Base-by-base conservation (phyloP, 1,140 invertebrate species). In the Chymomyza costata region DNA sequence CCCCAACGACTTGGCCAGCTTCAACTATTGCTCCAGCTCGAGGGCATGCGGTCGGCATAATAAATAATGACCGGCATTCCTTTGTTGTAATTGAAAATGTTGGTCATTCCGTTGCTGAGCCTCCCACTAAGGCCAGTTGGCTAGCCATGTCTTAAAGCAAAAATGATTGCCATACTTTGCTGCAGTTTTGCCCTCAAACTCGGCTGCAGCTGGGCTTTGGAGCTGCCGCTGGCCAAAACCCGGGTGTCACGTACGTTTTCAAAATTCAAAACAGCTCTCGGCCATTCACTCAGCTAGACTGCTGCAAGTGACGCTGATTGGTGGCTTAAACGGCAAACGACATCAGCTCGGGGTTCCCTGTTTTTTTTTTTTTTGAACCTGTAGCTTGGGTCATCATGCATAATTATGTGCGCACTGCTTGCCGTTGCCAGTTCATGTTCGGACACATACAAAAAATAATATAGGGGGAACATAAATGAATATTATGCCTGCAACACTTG, bases 1-100 rank as follows among this genome's bases (percentile, higher is more conserved):
- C 8, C 18, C 30, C 18, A 11, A 2, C 1, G 25, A 31, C 13
- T n/a, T 7, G 2, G 7, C 13, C 6, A 3, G 31, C 14, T 7
- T 13, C 46, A 15, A n/a, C 17, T 6, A 10, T 14, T 17, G n/a
- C 25, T 7, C 15, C 40, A 38, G 54, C 63, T 80, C 41, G 73
- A 78, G 73, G 73, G 63, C 73, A 78, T 78, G 73, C 73, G 73
- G 73, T 81, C 73, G 73, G 73, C 73, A 81, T 80, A 80, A 80
- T 80, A 80, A 80, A 80, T 80, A 80, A 80, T 81, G 73, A 68
- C 73, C 73, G 67, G 68, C 73, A 80, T 80, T 80, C 74, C 73
- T 81, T 80, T 80, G 73, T 80, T 80, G 73, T 80, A 80, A 80
- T 80, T 80, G 73, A 80, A 80, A 80, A 81, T 80, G 74, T 80